phyloP scores from a whole-genome alignment of 1,140 invertebrate genomes.

The Saccostrea cuccullata region DNA sequence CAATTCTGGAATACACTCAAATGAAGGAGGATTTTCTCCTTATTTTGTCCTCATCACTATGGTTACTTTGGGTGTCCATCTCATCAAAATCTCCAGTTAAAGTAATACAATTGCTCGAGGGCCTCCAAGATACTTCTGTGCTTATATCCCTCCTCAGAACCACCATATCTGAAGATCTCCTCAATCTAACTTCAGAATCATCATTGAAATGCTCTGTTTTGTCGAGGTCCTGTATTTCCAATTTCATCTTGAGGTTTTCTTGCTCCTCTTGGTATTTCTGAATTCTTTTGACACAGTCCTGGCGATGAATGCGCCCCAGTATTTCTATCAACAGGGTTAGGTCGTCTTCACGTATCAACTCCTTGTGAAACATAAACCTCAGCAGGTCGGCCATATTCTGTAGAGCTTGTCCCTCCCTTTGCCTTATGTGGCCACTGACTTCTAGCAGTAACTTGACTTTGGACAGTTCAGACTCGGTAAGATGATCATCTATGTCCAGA shows the following conservation, averaged over 20 bases:
- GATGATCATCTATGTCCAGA: not conserved
- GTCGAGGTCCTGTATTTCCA: not conserved
- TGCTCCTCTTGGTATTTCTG: not conserved
- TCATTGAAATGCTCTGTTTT: not conserved
- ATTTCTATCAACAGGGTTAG: not conserved
- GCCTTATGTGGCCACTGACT: not conserved
- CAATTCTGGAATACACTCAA: not conserved
- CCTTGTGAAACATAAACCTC: not conserved
- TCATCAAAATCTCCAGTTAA: not conserved
- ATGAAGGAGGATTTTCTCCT: not conserved
- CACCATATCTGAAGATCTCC: not conserved
- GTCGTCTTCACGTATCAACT: not conserved
- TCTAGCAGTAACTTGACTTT: not conserved
- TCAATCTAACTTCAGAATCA: not conserved
- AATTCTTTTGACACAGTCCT: not conserved
- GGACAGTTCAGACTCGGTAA: not conserved
- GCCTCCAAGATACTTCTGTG: not conserved
- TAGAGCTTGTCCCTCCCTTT: not conserved
- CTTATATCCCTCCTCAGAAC: not conserved
- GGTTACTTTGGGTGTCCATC: not conserved
- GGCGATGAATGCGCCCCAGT: not conserved
- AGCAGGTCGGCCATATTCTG: not conserved
- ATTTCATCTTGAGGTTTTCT: not conserved
- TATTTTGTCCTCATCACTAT: not conserved
- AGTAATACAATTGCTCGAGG: not conserved